Percentiles rank a stretch among this genome's conserved stretches.
Conservation (phyloP, 2,888 invertebrate species). For the Arrhopalites spinosus region DNA sequence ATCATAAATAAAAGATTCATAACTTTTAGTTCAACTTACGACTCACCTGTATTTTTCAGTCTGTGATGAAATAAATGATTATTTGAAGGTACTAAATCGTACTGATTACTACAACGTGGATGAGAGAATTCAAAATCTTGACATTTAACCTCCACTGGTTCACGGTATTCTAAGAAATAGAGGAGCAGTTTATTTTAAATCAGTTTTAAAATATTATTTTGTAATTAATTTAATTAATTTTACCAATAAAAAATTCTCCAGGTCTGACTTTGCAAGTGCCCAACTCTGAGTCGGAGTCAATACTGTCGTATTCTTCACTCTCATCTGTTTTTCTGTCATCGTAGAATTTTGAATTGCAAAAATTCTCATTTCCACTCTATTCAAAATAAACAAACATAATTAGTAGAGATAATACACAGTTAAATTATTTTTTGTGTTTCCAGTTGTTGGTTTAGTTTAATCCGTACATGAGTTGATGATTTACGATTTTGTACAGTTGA, state of each 20-base stretch:
- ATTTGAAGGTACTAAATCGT: constrained; percentile 48
- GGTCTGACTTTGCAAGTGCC: constrained; percentile 27
- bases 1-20: no score
- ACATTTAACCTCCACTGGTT: constrained; percentile 42
- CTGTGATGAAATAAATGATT: constrained; percentile 29
- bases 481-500: constrained; percentile 17
- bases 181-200: constrained; percentile 15
- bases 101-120: constrained; percentile 50
- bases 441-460: no score
- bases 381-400: constrained; percentile 10
- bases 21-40: no score
- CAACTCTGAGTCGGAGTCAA: constrained; percentile 55
- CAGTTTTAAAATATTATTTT: no score
- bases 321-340: constrained; percentile 43
- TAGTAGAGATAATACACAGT: background rate
- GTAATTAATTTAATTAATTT: no score
- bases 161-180: constrained; percentile 25
- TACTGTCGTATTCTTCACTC: constrained; percentile 57
- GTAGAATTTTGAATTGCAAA: constrained; percentile 15
- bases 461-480: background rate
- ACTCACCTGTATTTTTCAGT: constrained; percentile 6
- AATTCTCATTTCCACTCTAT: constrained; percentile 22
- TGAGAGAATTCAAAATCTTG: constrained; percentile 51
- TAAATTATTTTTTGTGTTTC: background rate
- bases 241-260: constrained; percentile 40